Conservation (phyloP, 2,888 invertebrate genomes). For the Pegoplata infirma region DNA sequence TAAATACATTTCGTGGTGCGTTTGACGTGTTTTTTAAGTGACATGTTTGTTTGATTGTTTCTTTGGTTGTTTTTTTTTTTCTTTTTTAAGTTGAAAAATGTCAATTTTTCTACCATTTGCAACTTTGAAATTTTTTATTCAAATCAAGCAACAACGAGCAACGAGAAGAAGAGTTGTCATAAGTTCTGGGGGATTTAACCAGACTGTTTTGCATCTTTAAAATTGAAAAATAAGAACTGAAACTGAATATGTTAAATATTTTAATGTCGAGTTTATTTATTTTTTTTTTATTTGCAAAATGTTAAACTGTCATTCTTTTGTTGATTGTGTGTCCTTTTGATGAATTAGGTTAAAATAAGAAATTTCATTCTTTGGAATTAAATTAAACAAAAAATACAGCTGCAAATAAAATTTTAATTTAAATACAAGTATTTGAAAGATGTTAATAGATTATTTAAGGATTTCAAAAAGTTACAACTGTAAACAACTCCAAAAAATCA, state of each 20-base stretch:
- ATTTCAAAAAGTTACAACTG: too few relatives aligned
- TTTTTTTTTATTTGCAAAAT: conserved; percentile 34
- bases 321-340: conserved; percentile 61
- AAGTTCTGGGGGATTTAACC: conserved; percentile 42
- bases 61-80: conserved; percentile 27
- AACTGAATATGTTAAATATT: conserved; percentile 52
- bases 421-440: conserved; percentile 8
- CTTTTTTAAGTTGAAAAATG: conserved; percentile 47
- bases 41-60: conserved; percentile 50
- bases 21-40: conserved; percentile 61
- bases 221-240: conserved; percentile 7
- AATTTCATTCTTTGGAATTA: conserved; percentile 35
- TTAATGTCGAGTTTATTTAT: conserved; percentile 41
- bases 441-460: conserved; percentile 5
- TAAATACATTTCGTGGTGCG: conserved; percentile 56
- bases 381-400: conserved; percentile 27
- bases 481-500: too few relatives aligned
- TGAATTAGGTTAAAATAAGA: conserved; percentile 56
- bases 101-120: conserved; percentile 48
- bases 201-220: conserved; percentile 46
- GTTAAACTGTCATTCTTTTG: conserved; percentile 59
- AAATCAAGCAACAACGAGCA: conserved; percentile 47
- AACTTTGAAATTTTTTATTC: conserved; percentile 49
- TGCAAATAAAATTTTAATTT: conserved; percentile 44
- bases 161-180: conserved; percentile 52